Percentiles rank a stretch among this genome's conserved stretches.
phyloP scores from a whole-genome alignment of 2,797 vertebrate species.

The Chaenodraco wilsoni region DNA sequence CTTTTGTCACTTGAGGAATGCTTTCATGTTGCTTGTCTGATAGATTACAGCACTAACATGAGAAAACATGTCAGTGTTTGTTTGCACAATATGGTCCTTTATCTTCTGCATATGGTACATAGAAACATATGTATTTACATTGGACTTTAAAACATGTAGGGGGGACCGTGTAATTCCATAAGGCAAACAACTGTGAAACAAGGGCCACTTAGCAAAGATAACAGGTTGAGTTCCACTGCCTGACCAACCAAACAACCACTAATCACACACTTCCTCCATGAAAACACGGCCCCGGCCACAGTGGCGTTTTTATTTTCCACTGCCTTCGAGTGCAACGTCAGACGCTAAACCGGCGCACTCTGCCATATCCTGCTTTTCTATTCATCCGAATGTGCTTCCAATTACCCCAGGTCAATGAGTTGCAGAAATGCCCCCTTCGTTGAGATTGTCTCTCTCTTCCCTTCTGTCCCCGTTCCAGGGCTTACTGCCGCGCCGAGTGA shows the following conservation, averaged over 20 bases:
- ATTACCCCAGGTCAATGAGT: conserved; percentile 58
- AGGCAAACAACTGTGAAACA: conserved; percentile 48
- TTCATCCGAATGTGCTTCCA: conserved; percentile 62
- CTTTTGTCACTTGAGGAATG: conserved; percentile 18
- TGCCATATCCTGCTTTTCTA: conserved; percentile 64
- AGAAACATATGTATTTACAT: conserved; percentile 26
- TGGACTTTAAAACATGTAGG: conserved; percentile 12
- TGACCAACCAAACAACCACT: conserved; percentile 57
- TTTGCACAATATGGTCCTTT: conserved; percentile 55
- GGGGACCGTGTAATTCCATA: conserved; percentile 13
- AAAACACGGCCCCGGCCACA: conserved; percentile 36
- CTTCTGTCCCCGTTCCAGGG: conserved; percentile 40
- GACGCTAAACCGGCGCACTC: conserved; percentile 24
- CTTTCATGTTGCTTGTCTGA: conserved; percentile 57
- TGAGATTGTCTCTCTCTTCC: conserved; percentile 36
- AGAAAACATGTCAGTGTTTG: conserved; percentile 52
- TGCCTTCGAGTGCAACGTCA: conserved; percentile 14
- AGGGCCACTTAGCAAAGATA: conserved; percentile 60
- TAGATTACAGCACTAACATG: conserved; percentile 45
- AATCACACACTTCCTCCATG: conserved; percentile 69
- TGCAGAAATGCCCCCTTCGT: conserved; percentile 42
- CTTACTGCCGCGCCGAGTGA: conserved; percentile 36
- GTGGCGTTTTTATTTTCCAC: conserved; percentile 36
- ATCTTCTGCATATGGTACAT: conserved; percentile 46
- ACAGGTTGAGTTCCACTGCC: conserved; percentile 53